Conservation (phyloP, 2,888 invertebrate genomes). For the Tipula helvola region DNA sequence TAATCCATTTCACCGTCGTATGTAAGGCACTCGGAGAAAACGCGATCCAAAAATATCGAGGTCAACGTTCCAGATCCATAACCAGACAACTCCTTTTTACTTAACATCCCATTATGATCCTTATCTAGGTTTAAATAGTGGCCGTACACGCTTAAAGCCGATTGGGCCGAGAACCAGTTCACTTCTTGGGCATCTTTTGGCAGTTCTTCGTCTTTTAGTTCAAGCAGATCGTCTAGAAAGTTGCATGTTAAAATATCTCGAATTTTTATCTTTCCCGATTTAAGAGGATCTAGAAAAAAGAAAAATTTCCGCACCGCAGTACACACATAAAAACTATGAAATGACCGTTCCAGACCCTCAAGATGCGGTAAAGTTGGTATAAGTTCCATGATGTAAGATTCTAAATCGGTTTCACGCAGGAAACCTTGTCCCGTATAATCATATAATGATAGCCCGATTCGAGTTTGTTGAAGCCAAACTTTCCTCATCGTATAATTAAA, state of each 20-base stretch:
- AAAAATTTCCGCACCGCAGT: constrained; percentile 92
- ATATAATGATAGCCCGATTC: constrained; percentile 85
- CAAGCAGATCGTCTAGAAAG: constrained; percentile 72
- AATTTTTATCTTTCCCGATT: constrained; percentile 80
- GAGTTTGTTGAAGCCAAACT: constrained; percentile 89
- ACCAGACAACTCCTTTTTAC: constrained; percentile 77
- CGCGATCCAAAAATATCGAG: constrained; percentile 77
- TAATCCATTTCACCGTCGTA: constrained; percentile 96
- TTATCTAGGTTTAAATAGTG: constrained; percentile 88
- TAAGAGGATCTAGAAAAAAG: constrained; percentile 84
- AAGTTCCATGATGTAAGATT: constrained; percentile 87
- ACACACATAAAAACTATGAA: constrained; percentile 92
- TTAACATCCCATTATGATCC: constrained; percentile 93
- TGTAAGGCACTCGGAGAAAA: constrained; percentile 91
- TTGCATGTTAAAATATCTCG: constrained; percentile 84
- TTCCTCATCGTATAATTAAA: constrained; percentile 94
- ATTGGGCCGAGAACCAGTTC: constrained; percentile 86
- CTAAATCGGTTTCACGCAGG: constrained; percentile 80
- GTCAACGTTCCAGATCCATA: constrained; percentile 89
- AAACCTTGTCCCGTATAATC: constrained; percentile 89
- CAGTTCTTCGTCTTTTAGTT: constrained; percentile 70
- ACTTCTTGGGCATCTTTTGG: constrained; percentile 74
- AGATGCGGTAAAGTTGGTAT: constrained; percentile 85
- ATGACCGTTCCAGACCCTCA: constrained; percentile 81
- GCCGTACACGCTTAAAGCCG: constrained; percentile 81